Evolutionary conservation across 2,888 invertebrate genomes (phyloP), one percentile per base, ranked within the genome.

Genomic region (Heterodera filipjevi): DNA sequence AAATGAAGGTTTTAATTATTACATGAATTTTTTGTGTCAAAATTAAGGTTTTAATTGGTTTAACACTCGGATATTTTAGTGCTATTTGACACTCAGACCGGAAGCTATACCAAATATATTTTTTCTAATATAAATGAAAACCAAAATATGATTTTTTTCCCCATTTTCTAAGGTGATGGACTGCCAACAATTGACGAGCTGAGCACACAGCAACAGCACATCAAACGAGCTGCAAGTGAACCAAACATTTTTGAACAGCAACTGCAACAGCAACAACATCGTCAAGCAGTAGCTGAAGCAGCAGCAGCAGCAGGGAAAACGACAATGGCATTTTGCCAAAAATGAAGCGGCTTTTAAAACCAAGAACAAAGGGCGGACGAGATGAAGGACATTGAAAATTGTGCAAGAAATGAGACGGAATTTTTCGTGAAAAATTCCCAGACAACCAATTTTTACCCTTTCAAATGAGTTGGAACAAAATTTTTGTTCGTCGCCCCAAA

Each of bases 171-270:
- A 68, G 68, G 32, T 8, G 68, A 68, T 33, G 68, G 68, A 32
- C 16, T 68, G 35, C 68, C 68, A 19, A 68, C 35, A 14, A 68
- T 68, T 35, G 68, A 68, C 22, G 68, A 68, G 14, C 35, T 68
- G 33, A 22, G 33, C 68, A 35, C 68, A 19, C 32, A 68, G n/a
- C 59, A 68, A 35, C 68, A 35, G 16, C 68, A 32, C 16, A 68
- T 68, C 68, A 68, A 68, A 22, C 68, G 68, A 3, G 68, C 68
- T 3, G 35, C 32, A 32, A 68, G 68, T 14, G 68, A 33, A 35
- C 68, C 68, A 22, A 68, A 68, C 68, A 35, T 68, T 59, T 59
- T 10, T 27, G 59, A 59, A 53, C 59, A 30, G 1, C 12, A n/a
- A 10, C 53, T 5, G 59, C 59, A 59, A 59, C 59, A 22, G 59